phyloP scores from a whole-genome alignment of 1,140 invertebrate genomes.

The Pseudomyrmex flavicornis region DNA sequence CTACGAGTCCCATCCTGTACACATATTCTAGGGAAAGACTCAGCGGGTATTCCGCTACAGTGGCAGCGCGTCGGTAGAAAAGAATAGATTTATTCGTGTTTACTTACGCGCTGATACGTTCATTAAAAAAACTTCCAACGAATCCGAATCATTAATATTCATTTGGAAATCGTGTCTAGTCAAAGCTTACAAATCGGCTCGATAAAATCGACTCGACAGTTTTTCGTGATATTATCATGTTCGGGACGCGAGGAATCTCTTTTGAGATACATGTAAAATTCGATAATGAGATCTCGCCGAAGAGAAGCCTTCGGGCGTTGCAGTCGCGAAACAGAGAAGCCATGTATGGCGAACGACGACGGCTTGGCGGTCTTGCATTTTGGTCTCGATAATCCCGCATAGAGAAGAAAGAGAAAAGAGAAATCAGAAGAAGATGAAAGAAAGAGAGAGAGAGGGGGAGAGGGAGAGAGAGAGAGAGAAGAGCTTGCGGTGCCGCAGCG shows the following conservation, averaged over 20 bases:
- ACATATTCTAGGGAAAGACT: not conserved
- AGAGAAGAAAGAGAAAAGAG: conserved; percentile 48
- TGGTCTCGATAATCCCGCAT: conserved; percentile 57
- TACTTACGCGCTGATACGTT: conserved; percentile 26
- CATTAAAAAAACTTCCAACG: conserved; percentile 21
- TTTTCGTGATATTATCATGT: conserved; percentile 18
- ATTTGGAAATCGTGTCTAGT: conserved; percentile 30
- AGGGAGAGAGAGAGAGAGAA: conserved; percentile 9
- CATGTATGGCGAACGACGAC: conserved; percentile 73
- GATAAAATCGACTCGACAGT: not conserved
- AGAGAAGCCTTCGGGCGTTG: conserved; percentile 65
- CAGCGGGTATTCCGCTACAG: conserved; percentile 29
- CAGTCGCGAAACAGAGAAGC: conserved; percentile 64
- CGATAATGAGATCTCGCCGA: conserved; percentile 40
- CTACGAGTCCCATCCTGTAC: too few relatives aligned
- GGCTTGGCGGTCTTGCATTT: conserved; percentile 64
- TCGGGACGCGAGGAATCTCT: conserved; percentile 59
- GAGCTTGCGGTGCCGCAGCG: not conserved
- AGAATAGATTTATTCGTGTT: conserved; percentile 55
- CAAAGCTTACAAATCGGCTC: not conserved
- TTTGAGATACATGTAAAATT: conserved; percentile 64
- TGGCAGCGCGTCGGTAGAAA: not conserved
- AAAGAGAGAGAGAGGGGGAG: conserved; percentile 15
- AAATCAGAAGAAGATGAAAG: not conserved
- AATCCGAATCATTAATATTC: conserved; percentile 52